A percentile compares a stretch with the other conserved stretches of the same genome.
phyloP scores from a whole-genome alignment of 2,888 invertebrate species.

The Venustoraphidia nigricollis region DNA sequence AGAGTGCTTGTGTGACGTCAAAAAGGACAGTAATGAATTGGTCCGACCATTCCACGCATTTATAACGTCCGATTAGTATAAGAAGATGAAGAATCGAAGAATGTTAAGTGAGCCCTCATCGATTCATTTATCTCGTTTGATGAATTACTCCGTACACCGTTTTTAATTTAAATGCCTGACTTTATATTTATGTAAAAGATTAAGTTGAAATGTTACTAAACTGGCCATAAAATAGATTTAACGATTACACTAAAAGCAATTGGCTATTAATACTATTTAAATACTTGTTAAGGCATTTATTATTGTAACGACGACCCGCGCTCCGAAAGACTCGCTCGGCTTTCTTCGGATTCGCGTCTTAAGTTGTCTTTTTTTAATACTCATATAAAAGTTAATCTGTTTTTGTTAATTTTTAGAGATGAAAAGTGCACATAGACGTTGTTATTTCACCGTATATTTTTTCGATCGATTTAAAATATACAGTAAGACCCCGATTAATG shows the following conservation, averaged over 20 bases:
- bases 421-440: too few relatives aligned
- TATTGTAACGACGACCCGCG: slow-evolving; percentile 6
- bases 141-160: neutral
- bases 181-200: slow-evolving; percentile 23
- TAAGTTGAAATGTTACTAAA: slow-evolving; percentile 24
- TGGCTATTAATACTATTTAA: slow-evolving; percentile 28
- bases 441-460: too few relatives aligned
- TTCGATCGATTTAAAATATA: too few relatives aligned
- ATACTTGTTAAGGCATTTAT: slow-evolving; percentile 20
- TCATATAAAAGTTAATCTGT: neutral
- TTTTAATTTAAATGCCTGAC: neutral
- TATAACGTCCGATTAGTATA: too few relatives aligned
- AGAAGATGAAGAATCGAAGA: too few relatives aligned
- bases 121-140: too few relatives aligned
- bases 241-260: slow-evolving; percentile 28
- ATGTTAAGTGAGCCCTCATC: too few relatives aligned
- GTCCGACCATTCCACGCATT: too few relatives aligned
- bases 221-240: slow-evolving; percentile 19
- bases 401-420: too few relatives aligned
- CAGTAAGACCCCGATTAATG: too few relatives aligned
- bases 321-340: slow-evolving; percentile 2
- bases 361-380: slow-evolving; percentile 3
- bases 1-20: too few relatives aligned
- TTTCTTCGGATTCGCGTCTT: slow-evolving; percentile 1
- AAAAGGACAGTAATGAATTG: too few relatives aligned